phyloP scores from a whole-genome alignment of 2,113 vertebrate species.

The Stigmatopora nigra region DNA sequence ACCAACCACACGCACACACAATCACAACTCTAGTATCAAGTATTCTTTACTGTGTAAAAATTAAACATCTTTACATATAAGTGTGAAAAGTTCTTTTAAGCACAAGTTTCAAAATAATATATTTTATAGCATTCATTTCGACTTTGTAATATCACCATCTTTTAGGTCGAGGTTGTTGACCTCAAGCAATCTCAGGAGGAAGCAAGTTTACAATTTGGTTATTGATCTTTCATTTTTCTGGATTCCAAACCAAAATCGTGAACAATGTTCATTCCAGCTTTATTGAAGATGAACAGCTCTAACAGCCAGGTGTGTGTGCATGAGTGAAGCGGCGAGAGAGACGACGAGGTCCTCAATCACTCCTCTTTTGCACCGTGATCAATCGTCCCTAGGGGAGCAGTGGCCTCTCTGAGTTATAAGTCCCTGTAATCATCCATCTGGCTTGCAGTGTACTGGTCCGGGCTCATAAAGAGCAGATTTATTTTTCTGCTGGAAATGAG shows the following conservation, averaged over 20 bases:
- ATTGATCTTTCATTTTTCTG: not conserved
- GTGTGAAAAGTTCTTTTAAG: too few relatives aligned
- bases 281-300: conserved; percentile 26
- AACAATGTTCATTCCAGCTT: conserved; percentile 40
- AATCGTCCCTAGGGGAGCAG: conserved; percentile 56
- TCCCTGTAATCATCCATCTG: conserved; percentile 68
- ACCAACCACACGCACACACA: too few relatives aligned
- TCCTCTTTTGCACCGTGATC: conserved; percentile 47
- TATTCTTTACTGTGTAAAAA: too few relatives aligned
- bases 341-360: conserved; percentile 37
- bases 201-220: not conserved
- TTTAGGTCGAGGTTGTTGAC: not conserved
- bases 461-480: conserved; percentile 69
- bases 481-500: conserved; percentile 61
- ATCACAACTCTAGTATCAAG: too few relatives aligned
- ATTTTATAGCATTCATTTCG: too few relatives aligned
- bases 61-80: too few relatives aligned
- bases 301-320: conserved; percentile 30
- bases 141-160: too few relatives aligned
- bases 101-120: too few relatives aligned
- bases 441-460: conserved; percentile 44
- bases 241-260: not conserved
- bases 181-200: not conserved
- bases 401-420: conserved; percentile 68
- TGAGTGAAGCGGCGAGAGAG: conserved; percentile 36